Percentiles rank a stretch among this genome's conserved stretches.
Evolutionary conservation across 2,113 vertebrate species (phyloP).

Genomic region (Mastomys natalensis): DNA sequence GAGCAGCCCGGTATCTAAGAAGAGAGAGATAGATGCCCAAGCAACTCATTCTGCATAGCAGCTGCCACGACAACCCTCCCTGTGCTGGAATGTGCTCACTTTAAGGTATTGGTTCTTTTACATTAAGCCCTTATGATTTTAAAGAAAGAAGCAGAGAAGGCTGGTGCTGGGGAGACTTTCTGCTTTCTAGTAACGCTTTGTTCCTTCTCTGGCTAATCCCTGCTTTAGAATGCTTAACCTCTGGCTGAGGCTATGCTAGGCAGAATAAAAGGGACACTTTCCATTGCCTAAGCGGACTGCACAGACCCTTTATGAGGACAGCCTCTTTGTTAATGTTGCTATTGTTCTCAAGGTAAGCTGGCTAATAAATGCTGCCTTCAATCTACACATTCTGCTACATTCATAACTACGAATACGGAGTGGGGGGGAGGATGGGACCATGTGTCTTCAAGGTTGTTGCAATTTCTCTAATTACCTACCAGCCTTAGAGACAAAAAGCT

Average conservation of each 20-base stretch:
- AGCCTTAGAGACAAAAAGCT: background rate
- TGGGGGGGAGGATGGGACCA: background rate
- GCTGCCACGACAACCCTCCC: background rate
- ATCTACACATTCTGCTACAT: background rate
- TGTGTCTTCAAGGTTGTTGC: background rate
- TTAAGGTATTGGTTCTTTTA: slow-evolving; percentile 79
- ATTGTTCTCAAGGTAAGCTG: slow-evolving; percentile 67
- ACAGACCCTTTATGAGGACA: slow-evolving; percentile 33
- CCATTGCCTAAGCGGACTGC: background rate
- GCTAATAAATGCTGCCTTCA: slow-evolving; percentile 23
- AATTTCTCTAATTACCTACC: background rate
- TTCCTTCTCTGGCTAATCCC: background rate
- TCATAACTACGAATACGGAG: background rate
- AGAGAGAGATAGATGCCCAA: background rate
- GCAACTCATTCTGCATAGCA: background rate
- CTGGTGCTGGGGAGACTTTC: background rate
- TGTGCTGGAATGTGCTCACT: slow-evolving; percentile 71
- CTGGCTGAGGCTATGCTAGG: background rate
- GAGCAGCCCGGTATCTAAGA: slow-evolving; percentile 43
- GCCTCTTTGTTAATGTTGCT: slow-evolving; percentile 70
- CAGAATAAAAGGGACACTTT: slow-evolving; percentile 55
- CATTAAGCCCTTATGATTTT: slow-evolving; percentile 31
- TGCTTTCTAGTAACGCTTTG: slow-evolving; percentile 72
- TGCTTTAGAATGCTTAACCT: slow-evolving; percentile 46
- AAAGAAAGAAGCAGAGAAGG: slow-evolving; percentile 6